A percentile compares a stretch with the other conserved stretches of the same genome.
Conservation (phyloP, 2,797 vertebrate genomes). For the Petrocephalus sullivani region DNA sequence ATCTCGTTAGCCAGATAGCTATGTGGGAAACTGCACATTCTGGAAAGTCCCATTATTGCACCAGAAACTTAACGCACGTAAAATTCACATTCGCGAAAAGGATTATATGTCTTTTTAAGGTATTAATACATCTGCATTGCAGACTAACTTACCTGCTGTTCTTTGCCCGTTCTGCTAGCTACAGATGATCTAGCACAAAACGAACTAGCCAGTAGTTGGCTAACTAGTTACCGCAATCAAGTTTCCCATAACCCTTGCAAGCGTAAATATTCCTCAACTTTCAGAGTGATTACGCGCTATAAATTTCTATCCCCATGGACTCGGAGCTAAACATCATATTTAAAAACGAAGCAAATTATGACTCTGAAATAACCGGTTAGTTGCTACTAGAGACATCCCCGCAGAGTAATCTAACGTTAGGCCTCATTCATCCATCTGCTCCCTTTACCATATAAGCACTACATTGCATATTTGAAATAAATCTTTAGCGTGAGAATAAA, state of each 20-base stretch:
- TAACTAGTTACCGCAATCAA: neutral
- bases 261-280: neutral
- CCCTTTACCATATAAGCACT: neutral
- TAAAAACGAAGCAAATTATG: neutral
- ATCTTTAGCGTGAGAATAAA: neutral
- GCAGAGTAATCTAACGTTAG: neutral
- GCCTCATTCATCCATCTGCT: slow-evolving; percentile 9
- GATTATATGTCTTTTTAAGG: neutral
- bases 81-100: neutral
- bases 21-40: neutral
- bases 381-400: neutral
- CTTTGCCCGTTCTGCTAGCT: neutral
- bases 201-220: slow-evolving; percentile 3
- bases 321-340: neutral
- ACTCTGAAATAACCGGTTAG: neutral
- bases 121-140: neutral
- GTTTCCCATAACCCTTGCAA: neutral
- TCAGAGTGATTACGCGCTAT: neutral
- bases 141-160: neutral
- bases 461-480: neutral
- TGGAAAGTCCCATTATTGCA: neutral
- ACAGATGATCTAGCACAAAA: slow-evolving; percentile 3
- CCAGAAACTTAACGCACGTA: neutral
- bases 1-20: neutral
- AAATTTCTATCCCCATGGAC: neutral